phyloP scores from a whole-genome alignment of 2,797 vertebrate genomes.

The Enteromius argenteus region DNA sequence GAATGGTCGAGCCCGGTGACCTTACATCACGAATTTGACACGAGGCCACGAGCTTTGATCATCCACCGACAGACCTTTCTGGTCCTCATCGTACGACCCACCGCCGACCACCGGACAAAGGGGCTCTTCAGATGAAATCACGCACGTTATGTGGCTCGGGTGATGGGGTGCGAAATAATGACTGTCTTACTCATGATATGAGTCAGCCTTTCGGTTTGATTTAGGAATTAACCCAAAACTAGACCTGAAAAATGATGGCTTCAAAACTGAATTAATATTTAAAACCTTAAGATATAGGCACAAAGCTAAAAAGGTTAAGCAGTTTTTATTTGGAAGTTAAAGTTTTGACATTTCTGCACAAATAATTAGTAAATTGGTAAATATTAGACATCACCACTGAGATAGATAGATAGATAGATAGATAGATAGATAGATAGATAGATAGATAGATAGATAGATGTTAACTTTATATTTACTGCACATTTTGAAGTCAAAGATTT shows the following conservation, averaged over 20 bases:
- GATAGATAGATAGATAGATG: no score
- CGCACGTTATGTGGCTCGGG: background rate
- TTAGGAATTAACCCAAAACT: background rate
- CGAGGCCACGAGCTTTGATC: slow-evolving; percentile 45
- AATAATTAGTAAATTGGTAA: background rate
- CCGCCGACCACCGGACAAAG: background rate
- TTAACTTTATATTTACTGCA: no score
- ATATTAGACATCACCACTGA: no score
- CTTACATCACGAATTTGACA: slow-evolving; percentile 50
- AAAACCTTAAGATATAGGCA: background rate
- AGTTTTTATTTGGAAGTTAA: background rate
- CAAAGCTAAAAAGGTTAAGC: background rate
- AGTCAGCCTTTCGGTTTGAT: slow-evolving; percentile 25
- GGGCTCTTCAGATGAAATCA: slow-evolving; percentile 8
- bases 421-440: no score
- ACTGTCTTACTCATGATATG: slow-evolving; percentile 2
- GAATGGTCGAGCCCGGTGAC: slow-evolving; percentile 11
- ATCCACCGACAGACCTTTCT: slow-evolving; percentile 14
- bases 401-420: background rate
- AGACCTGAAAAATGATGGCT: background rate
- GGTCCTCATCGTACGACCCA: background rate
- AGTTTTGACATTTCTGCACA: background rate
- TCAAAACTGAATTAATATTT: background rate
- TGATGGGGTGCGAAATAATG: slow-evolving; percentile 30
- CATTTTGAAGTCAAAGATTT: no score